Evolutionary conservation across 2,797 vertebrate genomes (phyloP).

Genomic region (Cebuella pygmaea): DNA sequence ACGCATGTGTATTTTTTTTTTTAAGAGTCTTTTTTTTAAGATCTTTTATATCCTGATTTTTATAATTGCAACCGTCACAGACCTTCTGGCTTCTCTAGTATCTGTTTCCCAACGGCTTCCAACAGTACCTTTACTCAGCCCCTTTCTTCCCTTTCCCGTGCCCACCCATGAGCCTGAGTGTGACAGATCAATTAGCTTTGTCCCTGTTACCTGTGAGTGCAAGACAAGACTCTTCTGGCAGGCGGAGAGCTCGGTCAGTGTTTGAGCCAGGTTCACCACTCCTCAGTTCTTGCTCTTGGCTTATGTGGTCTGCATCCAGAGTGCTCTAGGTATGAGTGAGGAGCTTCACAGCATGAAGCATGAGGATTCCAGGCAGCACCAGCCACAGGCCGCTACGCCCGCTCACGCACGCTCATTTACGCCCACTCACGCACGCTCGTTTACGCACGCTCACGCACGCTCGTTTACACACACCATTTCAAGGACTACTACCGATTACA

Average conservation of each 20-base stretch:
- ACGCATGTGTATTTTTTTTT: no score
- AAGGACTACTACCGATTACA: no score
- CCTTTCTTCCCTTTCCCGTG: constrained; percentile 11
- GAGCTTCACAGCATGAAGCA: constrained; percentile 89
- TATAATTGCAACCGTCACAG: not conserved
- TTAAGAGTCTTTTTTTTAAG: constrained; percentile 4
- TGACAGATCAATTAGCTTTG: not conserved
- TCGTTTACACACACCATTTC: no score
- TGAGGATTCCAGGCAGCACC: constrained; percentile 87
- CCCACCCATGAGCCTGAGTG: not conserved
- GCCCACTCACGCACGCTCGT: no score
- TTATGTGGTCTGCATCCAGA: constrained; percentile 76
- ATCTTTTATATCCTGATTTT: constrained; percentile 69
- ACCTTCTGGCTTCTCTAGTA: not conserved
- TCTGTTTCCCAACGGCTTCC: not conserved
- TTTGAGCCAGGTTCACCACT: not conserved
- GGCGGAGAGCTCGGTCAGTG: not conserved
- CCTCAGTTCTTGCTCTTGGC: constrained; percentile 78
- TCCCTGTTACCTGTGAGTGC: not conserved
- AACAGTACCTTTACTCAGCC: not conserved
- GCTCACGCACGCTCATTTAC: no score
- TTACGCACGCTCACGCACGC: no score
- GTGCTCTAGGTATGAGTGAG: constrained; percentile 86
- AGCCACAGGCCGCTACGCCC: constrained; percentile 85
- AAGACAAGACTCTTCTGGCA: not conserved